These are phyloP conservation scores for Perizoma affinitatum DNA, from an alignment of 2,888 invertebrate genomes.

Conservation along the genomic window DNA sequence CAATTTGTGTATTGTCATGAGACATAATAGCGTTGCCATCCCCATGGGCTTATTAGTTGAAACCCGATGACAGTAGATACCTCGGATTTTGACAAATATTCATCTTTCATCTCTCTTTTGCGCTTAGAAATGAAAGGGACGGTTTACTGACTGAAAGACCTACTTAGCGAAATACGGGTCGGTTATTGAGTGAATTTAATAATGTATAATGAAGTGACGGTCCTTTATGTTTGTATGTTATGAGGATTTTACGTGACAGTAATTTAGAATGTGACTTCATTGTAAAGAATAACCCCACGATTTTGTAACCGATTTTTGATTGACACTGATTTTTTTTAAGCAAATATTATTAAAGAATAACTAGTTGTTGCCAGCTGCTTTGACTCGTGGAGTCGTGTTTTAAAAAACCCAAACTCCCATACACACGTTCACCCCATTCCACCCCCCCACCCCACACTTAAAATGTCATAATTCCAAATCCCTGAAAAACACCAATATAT, in stretches of 20 bases:
- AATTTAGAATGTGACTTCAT: slow-evolving; percentile 62
- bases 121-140: slow-evolving; percentile 43
- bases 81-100: slow-evolving; percentile 64
- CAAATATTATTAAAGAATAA: background rate
- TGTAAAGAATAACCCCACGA: slow-evolving; percentile 38
- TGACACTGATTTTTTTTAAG: background rate
- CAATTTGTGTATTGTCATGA: slow-evolving; percentile 83
- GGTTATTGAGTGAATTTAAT: slow-evolving; percentile 76
- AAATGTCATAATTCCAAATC: too few relatives aligned
- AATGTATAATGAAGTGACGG: slow-evolving; percentile 70
- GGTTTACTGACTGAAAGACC: slow-evolving; percentile 59
- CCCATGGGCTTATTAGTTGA: slow-evolving; percentile 78
- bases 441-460: too few relatives aligned
- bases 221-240: slow-evolving; percentile 59
- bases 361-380: too few relatives aligned
- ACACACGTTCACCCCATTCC: too few relatives aligned
- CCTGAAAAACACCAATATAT: too few relatives aligned
- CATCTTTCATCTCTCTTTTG: slow-evolving; percentile 42
- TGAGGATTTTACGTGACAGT: slow-evolving; percentile 57
- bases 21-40: slow-evolving; percentile 81
- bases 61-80: slow-evolving; percentile 74
- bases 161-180: slow-evolving; percentile 73
- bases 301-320: slow-evolving; percentile 2
- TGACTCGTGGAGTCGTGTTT: too few relatives aligned
- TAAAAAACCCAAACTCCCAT: too few relatives aligned